Evolutionary conservation across 2,888 invertebrate genomes (phyloP).

Genomic region (Gryllus longicercus): DNA sequence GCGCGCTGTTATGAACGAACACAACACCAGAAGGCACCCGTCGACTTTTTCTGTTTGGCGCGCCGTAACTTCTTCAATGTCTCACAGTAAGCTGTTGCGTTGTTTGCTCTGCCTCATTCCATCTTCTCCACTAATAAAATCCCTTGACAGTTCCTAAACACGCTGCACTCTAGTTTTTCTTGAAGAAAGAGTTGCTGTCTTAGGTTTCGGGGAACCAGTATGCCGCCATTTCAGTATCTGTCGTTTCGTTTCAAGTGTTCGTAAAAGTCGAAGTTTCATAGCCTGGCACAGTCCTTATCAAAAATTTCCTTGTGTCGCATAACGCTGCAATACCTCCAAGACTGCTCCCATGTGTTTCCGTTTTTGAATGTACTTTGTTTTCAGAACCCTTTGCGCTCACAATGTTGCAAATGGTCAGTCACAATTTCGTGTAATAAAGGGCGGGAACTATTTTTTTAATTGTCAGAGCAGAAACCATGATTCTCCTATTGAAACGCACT

Average conservation of each 20-base stretch:
- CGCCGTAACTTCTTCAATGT: conserved; percentile 19
- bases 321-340: not conserved
- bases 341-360: not conserved
- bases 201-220: not conserved
- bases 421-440: not conserved
- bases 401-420: not conserved
- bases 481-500: not conserved
- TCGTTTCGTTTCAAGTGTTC: not conserved
- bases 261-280: not conserved
- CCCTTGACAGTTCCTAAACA: not conserved
- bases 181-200: not conserved
- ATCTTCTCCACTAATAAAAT: not conserved
- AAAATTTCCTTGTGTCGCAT: conserved; percentile 18
- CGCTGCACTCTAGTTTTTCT: not conserved
- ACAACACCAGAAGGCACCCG: not conserved
- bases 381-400: not conserved
- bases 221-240: not conserved
- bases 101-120: not conserved
- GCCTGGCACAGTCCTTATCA: conserved; percentile 12
- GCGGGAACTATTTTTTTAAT: not conserved
- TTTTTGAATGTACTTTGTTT: not conserved
- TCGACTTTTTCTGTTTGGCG: not conserved
- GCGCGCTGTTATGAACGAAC: not conserved
- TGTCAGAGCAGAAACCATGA: not conserved
- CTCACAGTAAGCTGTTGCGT: not conserved